Conservation (phyloP, 2,113 vertebrate species). For the Noctilio leporinus region DNA sequence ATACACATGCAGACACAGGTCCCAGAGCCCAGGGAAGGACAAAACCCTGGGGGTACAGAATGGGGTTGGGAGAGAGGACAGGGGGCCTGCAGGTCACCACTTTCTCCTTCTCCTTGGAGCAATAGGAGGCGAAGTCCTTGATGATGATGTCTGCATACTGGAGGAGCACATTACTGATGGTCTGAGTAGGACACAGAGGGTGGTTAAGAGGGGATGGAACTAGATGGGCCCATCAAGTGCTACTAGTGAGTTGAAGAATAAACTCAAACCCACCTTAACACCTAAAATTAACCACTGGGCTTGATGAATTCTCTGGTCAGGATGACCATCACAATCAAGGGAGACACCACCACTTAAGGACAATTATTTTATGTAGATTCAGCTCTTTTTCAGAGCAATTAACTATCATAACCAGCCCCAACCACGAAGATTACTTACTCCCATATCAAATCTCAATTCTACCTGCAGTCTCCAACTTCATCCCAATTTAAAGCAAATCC, state of each 20-base stretch:
- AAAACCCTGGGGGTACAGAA: not conserved
- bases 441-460: not conserved
- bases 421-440: not conserved
- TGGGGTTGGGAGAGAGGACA: not conserved
- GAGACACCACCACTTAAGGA: not conserved
- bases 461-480: not conserved
- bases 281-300: not conserved
- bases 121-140: slow-evolving; percentile 93
- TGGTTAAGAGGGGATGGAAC: not conserved
- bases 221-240: not conserved
- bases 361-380: not conserved
- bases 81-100: slow-evolving; percentile 78
- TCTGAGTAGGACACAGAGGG: slow-evolving; percentile 76
- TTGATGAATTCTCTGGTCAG: not conserved
- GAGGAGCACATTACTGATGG: slow-evolving; percentile 96
- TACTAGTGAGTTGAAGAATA: not conserved
- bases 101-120: slow-evolving; percentile 97
- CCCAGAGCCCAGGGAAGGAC: not conserved
- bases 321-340: not conserved
- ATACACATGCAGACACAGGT: not conserved
- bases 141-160: slow-evolving; percentile 96
- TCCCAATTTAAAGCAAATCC: not conserved
- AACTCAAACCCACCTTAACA: not conserved
- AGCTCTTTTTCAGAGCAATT: not conserved
- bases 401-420: not conserved